Evolutionary conservation across 2,888 invertebrate genomes (phyloP).

Genomic region (Autographa pulchrina): DNA sequence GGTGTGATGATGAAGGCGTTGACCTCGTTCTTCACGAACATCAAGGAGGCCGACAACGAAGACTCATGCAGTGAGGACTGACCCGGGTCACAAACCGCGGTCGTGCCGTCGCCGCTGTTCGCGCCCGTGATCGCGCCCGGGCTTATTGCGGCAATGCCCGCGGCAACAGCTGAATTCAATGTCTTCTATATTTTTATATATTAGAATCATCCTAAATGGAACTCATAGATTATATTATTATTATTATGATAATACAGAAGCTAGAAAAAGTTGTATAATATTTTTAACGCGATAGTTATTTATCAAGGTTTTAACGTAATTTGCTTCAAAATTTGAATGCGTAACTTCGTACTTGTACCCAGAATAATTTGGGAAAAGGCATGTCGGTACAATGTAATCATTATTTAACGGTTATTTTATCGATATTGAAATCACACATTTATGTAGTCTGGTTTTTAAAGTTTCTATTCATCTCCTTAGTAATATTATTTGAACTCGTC

Average conservation of each 20-base stretch:
- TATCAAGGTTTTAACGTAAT: constrained; percentile 69
- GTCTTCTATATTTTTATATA: constrained; percentile 79
- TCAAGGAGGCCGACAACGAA: constrained; percentile 92
- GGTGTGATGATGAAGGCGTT: constrained; percentile 93
- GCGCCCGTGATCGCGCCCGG: constrained; percentile 56
- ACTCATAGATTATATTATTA: constrained; percentile 75
- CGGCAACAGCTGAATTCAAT: constrained; percentile 63
- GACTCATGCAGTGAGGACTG: constrained; percentile 88
- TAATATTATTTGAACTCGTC: constrained; percentile 20
- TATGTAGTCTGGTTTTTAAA: constrained; percentile 47
- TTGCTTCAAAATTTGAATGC: constrained; percentile 62
- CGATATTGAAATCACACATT: constrained; percentile 56
- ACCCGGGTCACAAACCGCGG: constrained; percentile 70
- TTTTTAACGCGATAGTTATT: constrained; percentile 78
- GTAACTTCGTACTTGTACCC: constrained; percentile 52
- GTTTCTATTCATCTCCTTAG: constrained; percentile 19
- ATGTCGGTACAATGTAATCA: constrained; percentile 48
- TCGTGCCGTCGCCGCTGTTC: constrained; percentile 61
- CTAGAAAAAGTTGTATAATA: constrained; percentile 81
- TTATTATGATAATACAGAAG: constrained; percentile 73
- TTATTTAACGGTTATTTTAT: constrained; percentile 50
- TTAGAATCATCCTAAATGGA: constrained; percentile 74
- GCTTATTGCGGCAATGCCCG: constrained; percentile 48
- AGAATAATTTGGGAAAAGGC: constrained; percentile 41
- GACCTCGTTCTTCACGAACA: constrained; percentile 92